Evolutionary conservation across 1,140 invertebrate genomes (phyloP).

Genomic region (Sminthurides bifidus): DNA sequence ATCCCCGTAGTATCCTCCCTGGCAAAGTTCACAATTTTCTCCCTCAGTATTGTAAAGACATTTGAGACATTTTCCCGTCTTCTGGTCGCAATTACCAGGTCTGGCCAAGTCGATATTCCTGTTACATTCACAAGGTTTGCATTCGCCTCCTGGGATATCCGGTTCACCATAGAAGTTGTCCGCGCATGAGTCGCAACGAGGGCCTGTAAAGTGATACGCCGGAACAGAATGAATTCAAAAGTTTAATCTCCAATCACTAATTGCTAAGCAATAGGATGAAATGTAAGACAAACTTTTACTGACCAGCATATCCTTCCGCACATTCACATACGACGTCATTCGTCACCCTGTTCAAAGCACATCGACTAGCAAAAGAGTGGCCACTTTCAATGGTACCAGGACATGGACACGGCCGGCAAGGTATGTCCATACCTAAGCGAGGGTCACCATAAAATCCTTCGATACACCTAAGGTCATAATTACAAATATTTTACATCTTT

Average conservation of each 20-base stretch:
- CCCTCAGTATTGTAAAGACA: constrained; percentile 93
- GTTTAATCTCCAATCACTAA: no score
- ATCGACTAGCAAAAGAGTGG: constrained; percentile 78
- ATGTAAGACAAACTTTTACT: no score
- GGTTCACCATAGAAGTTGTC: constrained; percentile 94
- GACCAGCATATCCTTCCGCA: constrained; percentile 69
- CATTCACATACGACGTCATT: constrained; percentile 91
- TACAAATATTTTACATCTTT: no score
- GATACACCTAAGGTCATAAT: no score
- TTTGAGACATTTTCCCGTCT: constrained; percentile 79
- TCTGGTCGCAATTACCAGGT: constrained; percentile 78
- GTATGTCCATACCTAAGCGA: constrained; percentile 68
- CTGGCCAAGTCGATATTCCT: constrained; percentile 81
- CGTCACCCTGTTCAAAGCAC: constrained; percentile 68
- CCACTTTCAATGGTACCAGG: constrained; percentile 67
- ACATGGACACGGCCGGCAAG: constrained; percentile 88
- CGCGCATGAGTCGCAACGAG: constrained; percentile 81
- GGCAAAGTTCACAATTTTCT: constrained; percentile 79
- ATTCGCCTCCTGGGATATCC: constrained; percentile 63
- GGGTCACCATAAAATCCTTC: constrained; percentile 94
- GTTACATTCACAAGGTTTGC: constrained; percentile 80
- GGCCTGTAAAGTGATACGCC: constrained; percentile 49
- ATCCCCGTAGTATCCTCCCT: constrained; percentile 76
- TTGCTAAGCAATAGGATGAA: no score
- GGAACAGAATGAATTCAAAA: no score